Percentiles rank a stretch among this genome's conserved stretches.
Conservation (phyloP, 92 coral and sea anemone species). For the Siderastrea siderea region DNA sequence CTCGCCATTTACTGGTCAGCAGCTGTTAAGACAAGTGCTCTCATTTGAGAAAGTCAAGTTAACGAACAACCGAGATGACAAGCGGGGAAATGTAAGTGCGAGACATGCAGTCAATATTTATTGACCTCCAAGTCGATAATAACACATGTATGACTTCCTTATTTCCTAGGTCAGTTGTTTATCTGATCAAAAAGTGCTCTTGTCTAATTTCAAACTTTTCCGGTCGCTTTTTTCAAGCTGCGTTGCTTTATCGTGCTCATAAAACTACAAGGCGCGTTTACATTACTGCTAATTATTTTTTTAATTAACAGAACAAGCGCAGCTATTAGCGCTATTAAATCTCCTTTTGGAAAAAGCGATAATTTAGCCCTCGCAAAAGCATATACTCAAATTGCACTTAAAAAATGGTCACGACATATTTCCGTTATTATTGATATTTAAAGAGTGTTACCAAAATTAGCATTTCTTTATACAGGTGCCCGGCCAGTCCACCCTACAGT, state of each 20-base stretch:
- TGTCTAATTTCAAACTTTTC: not conserved
- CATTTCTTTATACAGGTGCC: conserved; percentile 18
- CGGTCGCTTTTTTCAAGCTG: conserved; percentile 19
- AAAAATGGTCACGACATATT: conserved; percentile 14
- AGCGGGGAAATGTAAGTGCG: conserved; percentile 87
- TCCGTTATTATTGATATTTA: conserved; percentile 33
- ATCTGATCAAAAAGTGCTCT: conserved; percentile 27
- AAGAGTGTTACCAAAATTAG: conserved; percentile 4
- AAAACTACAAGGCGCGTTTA: conserved; percentile 18
- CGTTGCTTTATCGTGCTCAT: conserved; percentile 26
- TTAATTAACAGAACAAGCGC: conserved; percentile 30
- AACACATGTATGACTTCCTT: conserved; percentile 30
- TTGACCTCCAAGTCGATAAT: conserved; percentile 5
- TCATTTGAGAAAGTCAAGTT: conserved; percentile 94
- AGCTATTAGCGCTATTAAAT: conserved; percentile 31
- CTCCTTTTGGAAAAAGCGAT: conserved; percentile 23
- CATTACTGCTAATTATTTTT: conserved; percentile 46
- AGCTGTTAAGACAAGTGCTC: conserved; percentile 77
- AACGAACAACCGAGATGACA: conserved; percentile 89
- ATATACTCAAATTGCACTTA: conserved; percentile 31
- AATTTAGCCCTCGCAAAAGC: conserved; percentile 20
- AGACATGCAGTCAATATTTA: conserved; percentile 41
- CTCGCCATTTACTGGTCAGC: conserved; percentile 87
- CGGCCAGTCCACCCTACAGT: not conserved
- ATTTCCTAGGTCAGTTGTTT: conserved; percentile 28